Evolutionary conservation across 2,113 vertebrate species (phyloP).

Genomic region (Conger conger): DNA sequence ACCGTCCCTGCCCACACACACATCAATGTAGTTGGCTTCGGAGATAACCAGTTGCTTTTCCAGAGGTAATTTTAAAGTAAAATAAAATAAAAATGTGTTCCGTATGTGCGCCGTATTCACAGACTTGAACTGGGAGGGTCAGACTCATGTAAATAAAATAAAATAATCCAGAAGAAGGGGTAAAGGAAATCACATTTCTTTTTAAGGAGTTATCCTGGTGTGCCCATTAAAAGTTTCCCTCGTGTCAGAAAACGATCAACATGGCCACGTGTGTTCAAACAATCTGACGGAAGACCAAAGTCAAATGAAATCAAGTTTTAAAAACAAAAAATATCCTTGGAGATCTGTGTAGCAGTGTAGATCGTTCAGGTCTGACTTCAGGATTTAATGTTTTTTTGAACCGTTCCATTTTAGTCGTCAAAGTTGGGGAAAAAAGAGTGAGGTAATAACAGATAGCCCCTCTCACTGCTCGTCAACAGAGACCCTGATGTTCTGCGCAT

Average conservation of each 20-base stretch:
- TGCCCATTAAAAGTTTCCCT: background rate
- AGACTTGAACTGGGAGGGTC: background rate
- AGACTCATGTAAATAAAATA: background rate
- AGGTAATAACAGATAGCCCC: background rate
- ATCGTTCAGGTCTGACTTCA: conserved; percentile 35
- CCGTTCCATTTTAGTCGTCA: background rate
- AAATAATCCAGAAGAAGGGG: background rate
- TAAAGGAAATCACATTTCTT: background rate
- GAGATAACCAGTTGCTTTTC: background rate
- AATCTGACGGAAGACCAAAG: conserved; percentile 55
- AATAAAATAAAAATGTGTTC: background rate
- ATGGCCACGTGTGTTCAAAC: background rate
- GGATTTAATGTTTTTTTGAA: background rate
- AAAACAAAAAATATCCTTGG: background rate
- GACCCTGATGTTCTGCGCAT: background rate
- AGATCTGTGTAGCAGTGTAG: conserved; percentile 20
- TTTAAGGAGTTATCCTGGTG: background rate
- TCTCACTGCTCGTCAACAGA: conserved; percentile 3
- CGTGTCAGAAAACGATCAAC: background rate
- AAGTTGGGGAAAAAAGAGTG: background rate
- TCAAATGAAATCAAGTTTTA: background rate
- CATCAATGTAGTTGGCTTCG: conserved; percentile 5
- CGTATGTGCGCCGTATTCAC: background rate
- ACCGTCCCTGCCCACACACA: background rate
- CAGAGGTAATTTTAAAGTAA: background rate